Base-by-base conservation (phyloP, 2,888 invertebrate genomes). In the Ophion slaviceki region DNA sequence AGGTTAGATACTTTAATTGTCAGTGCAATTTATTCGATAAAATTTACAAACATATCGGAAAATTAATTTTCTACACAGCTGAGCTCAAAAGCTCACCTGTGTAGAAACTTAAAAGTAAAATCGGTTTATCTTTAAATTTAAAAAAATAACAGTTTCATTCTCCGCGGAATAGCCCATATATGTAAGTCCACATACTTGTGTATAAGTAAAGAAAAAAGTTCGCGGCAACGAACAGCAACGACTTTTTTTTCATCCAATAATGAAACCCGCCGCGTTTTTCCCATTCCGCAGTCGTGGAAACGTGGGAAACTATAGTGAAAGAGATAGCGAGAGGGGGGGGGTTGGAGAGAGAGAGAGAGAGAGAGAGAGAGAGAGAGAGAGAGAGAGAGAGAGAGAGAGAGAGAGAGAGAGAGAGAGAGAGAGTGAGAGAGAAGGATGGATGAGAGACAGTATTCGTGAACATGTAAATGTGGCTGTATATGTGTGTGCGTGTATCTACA, bases 201-300 rank as follows among this genome's bases (percentile, higher is more conserved):
- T 68, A 40, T 77, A 67, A 53, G 47, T 53, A 77, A 57, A 28
- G 68, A 10, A 32, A 24, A 80, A 76, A 80, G 66, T 84, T 76
- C 66, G 32, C 66, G 36, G 53, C 59, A 59, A 76, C 80, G 76
- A 70, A 1, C 67, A 64, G 74, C 28, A 53, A 74, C 45, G 47
- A 72, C 61, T 68, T 67, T 57, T 75, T 75, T 62, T 70, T 61
- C n/a, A 53, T 80, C 70, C 84, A 45, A 80, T 84, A 84, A 84
- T 84, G 45, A 76, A 84, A 84, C 59, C 53, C 47, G 62, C 78
- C 40, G 68, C 59, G 17, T 57, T 81, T 68, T 45, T 75, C 59
- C 14, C 53, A 36, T 61, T 28, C 59, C 45, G 8, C 2, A 78
- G 20, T 78, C 59, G 40, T 59, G 36, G 71, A 71, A 64, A 62